Conservation (phyloP, 1,140 invertebrate genomes). For the Holcopasites calliopsidis region DNA sequence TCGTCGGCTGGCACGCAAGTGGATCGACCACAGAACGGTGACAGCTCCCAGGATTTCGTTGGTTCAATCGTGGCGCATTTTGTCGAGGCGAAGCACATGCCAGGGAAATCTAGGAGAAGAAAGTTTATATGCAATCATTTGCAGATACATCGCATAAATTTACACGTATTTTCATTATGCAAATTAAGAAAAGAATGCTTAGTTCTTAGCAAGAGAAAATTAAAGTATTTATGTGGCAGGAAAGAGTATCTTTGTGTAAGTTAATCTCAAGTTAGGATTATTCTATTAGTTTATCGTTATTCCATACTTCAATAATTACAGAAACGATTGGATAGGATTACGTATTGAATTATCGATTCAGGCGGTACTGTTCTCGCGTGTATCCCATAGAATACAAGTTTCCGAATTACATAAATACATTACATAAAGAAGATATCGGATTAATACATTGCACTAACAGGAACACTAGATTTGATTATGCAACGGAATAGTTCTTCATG, state of each 20-base stretch:
- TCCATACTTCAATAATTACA: no score
- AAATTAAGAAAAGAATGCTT: no score
- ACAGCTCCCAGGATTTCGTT: constrained; percentile 89
- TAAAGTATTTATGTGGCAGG: no score
- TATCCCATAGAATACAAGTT: not conserved
- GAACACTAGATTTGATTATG: constrained; percentile 2
- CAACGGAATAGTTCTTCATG: not conserved
- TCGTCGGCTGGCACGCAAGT: constrained; percentile 90
- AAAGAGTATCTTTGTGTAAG: no score
- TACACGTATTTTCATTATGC: not conserved
- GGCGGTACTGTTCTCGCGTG: not conserved
- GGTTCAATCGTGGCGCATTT: constrained; percentile 91
- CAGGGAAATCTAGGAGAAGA: constrained; percentile 88
- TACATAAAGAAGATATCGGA: constrained; percentile 20
- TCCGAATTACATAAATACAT: constrained; percentile 27
- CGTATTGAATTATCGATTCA: no score
- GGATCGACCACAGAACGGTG: constrained; percentile 92
- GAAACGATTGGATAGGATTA: not conserved
- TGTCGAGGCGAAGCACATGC: constrained; percentile 93
- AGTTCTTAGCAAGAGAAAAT: not conserved
- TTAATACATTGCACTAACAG: constrained; percentile 5
- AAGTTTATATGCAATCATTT: constrained; percentile 52
- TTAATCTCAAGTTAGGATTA: no score
- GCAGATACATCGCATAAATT: constrained; percentile 10
- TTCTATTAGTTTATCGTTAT: no score